Base-by-base conservation (phyloP, 35 echinoderm and acorn worm species). In the Diadema setosum region DNA sequence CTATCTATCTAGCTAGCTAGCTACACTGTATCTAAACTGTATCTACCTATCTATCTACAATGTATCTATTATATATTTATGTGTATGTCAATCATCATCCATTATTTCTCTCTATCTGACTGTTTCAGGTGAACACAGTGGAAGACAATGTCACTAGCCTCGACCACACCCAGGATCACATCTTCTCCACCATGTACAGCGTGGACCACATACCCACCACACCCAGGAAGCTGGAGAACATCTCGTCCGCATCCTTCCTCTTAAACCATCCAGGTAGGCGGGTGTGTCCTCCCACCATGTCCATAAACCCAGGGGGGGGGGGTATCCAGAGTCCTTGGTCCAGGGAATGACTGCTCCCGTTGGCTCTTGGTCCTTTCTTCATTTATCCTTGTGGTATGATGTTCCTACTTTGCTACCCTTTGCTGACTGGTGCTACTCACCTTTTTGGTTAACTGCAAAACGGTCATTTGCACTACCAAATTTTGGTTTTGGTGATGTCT, bases 111-210 rank as follows among this genome's bases (percentile, higher is more conserved):
- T n/a, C n/a, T n/a, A n/a, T n/a, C n/a, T n/a, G n/a, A n/a, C 27
- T 3, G 30, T 67, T 7, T 78, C n/a, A 78, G 73, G 73, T 78
- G 40, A 26, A 78, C 73, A 78, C 73, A 0, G 73, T 78, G 8
- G 73, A 78, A 36, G 73, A 78, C 73, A 78, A 78, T 36, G 44
- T 78, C 16, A 20, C 35, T 2, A n/a, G 73, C 33, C 36, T 78
- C 9, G 73, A 78, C 36, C 33, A 78, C 73, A 42, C 73, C 40
- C 73, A 78, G 24, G 40, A 44, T 44, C 27, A 36, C 35, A 78
- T 78, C 73, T 78, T 78, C 20, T 78, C 73, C 37, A 78, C 73
- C 35, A 78, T 44, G 33, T 78, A 42, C 73, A 78, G 73, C 37
- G 73, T 78, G 1, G 73, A 39, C 4, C 73, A 78, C 36, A 44